Percentiles rank a stretch among this genome's conserved stretches.
Conservation (phyloP, 2,113 vertebrate genomes). For the Boulengeromyrus knoepffleri region DNA sequence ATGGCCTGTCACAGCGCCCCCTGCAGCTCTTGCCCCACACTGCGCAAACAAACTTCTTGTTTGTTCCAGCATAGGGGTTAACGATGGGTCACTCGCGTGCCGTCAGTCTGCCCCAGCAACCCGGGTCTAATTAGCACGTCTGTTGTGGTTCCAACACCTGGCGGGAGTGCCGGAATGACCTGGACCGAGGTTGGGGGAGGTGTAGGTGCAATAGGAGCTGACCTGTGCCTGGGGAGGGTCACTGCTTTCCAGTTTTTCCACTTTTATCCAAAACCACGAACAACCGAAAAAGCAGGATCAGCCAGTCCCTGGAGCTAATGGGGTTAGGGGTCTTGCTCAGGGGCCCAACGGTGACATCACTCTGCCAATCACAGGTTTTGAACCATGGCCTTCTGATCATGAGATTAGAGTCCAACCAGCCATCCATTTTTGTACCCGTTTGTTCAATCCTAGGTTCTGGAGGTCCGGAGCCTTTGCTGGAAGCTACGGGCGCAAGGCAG, state of each 20-base stretch:
- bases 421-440: not conserved
- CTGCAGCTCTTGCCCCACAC: not conserved
- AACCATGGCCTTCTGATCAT: not conserved
- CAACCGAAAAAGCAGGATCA: not conserved
- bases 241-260: not conserved
- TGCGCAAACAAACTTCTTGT: not conserved
- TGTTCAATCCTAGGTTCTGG: not conserved
- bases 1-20: not conserved
- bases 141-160: conserved; percentile 14
- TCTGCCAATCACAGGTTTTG: not conserved
- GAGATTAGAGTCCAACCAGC: not conserved
- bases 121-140: not conserved
- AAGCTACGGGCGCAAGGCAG: not conserved
- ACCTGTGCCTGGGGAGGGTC: not conserved
- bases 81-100: not conserved
- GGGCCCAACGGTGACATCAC: not conserved
- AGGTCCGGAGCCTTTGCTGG: not conserved
- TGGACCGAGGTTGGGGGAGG: conserved; percentile 5
- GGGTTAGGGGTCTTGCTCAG: not conserved
- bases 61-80: not conserved
- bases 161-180: conserved; percentile 19
- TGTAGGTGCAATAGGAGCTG: not conserved
- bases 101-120: not conserved
- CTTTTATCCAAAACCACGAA: not conserved
- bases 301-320: not conserved